Evolutionary conservation across 2,797 vertebrate genomes (phyloP), one percentile per base, ranked within the genome.

Genomic region (Sphenodon punctatus): DNA sequence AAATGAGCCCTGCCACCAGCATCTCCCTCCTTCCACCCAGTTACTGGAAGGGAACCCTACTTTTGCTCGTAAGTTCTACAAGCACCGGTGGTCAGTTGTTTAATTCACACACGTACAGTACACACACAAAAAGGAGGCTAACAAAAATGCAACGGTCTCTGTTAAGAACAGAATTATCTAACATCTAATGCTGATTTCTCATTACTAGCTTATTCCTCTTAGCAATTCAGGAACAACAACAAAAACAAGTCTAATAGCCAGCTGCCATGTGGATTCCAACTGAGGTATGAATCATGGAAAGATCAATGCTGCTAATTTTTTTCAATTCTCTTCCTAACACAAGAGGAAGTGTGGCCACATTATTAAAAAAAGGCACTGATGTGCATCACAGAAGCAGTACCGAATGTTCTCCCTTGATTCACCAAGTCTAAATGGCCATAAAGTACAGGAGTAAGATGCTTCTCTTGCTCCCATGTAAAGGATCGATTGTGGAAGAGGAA

Each of bases 301-400:
- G 0, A 65, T 22, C 65, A 59, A 64, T 34, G 8, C 10, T 10
- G 1, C 27, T 36, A 22, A 67, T 73, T 73, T 79, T 59, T 38
- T 72, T n/a, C 64, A 69, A 23, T n/a, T n/a, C 58, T 34, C 41
- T 69, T 61, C 82, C 56, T 10, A 68, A 49, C 42, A 63, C 36
- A 56, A 64, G 12, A 80, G 84, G 73, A 76, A 70, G 81, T 8
- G 68, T 34, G 69, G 91, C 80, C 87, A 43, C 38, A 56, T 41
- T 81, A 16, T 4, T 93, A 95, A n/a, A n/a, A n/a, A n/a, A n/a
- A 95, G 95, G 95, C 94, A 94, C 94, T 73, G 42, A 66, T 64
- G 59, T 70, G 67, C 72, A 72, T 67, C 80, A 74, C 76, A 41
- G 32, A 76, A 88, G 91, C 82, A 77, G 89, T 38, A 72, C 75